Base-by-base conservation (phyloP, 2,113 vertebrate genomes). In the Chaenogobius annularis region DNA sequence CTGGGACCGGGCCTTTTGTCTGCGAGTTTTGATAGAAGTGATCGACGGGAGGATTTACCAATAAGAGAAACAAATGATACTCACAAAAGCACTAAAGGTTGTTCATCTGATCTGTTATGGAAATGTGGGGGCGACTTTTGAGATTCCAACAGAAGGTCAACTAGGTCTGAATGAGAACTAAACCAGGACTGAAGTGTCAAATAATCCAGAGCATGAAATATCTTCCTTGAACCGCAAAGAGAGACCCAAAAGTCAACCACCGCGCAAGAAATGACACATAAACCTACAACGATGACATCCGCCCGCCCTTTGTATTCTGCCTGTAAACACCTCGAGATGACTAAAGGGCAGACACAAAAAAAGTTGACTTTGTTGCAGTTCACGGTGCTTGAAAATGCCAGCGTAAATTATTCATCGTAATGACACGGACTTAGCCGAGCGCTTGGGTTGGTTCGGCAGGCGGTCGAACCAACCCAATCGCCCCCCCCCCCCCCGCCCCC, bases 401-500 rank as follows among this genome's bases (percentile, higher is more conserved):
- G 4, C 1, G 66, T 84, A 17, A 81, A 82, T 80, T 69, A 77
- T 74, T 77, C 9, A 82, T 74, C 73, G 35, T 43, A 79, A 69
- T 55, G 37, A 74, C 55, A 54, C 0, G 10, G 58, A 62, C 7
- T 2, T 9, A 54, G 77, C 55, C 59, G 66, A 66, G 68, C n/a
- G 44, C 69, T 31, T 65, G 17, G 1, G 63, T 54, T 68, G 15
- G 35, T 46, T 10, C 47, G 70, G 73, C 67, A 13, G 76, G 68
- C 58, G 74, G 61, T 73, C 37, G 54, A n/a, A n/a, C n/a, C n/a
- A n/a, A n/a, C n/a, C n/a, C n/a, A n/a, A n/a, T n/a, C n/a, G n/a
- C n/a, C n/a, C n/a, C n/a, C 44, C 65, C 72, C 48, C 61, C 26
- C 26, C 4, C 26, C 26, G 26, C 26, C 48, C 61, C 19, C 11